Base-by-base conservation (phyloP, 2,888 invertebrate species). In the Dinocampus coccinellae region DNA sequence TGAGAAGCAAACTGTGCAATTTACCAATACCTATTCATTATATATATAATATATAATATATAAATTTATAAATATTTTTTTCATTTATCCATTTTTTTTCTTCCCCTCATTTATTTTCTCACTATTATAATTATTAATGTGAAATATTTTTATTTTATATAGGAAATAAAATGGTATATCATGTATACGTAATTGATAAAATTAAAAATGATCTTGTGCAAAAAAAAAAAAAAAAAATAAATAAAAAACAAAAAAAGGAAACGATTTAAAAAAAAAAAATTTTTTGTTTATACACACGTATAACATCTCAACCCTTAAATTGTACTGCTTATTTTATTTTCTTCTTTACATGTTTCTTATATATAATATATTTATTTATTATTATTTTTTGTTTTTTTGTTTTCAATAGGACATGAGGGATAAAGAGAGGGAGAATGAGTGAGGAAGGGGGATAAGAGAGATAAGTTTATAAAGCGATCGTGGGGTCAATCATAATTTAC, bases 401-500 rank as follows among this genome's bases (percentile, higher is more conserved):
- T n/a, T n/a, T n/a, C n/a, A n/a, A n/a, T n/a, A 65, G 24, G 42
- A 24, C 7, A 26, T 3, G 24, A 2, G 63, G 24, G 47, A 70
- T 73, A 75, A 72, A 66, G 70, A 47, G 64, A 9, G 39, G 16
- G 39, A 57, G 33, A 63, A 34, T 11, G 24, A 60, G 24, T 53
- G 33, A 58, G 58, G 53, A 62, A 26, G 68, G 62, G 66, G 60
- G 64, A 63, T 39, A 73, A 72, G 67, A 57, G 42, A 71, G 71
- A 71, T 71, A 72, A 72, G 67, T 72, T 57, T 33, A 72, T 55
- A 55, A 22, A 16, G 67, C 58, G 58, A 69, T 71, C 61, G 53
- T 34, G 36, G 74, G 75, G 78, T 80, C 84, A 83, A 87, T 87
- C 85, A 86, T 85, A 85, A 86, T 85, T 85, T 79, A 77, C 78